Evolutionary conservation across 2,888 invertebrate species (phyloP).

Genomic region (Flexamia atlantica): DNA sequence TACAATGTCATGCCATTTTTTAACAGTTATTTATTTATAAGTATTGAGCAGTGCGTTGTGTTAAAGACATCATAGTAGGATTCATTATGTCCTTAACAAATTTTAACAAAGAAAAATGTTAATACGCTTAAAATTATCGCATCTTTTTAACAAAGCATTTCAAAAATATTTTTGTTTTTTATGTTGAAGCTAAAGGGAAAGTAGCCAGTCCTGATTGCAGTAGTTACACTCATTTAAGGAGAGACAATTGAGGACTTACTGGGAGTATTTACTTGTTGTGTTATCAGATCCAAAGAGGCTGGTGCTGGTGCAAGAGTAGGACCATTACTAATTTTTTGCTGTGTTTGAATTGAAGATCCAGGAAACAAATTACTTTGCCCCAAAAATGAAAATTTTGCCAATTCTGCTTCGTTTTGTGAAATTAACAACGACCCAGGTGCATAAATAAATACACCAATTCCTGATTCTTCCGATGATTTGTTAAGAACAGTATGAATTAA

Average conservation of each 20-base stretch:
- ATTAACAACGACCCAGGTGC: slow-evolving; percentile 2
- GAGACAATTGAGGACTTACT: not conserved
- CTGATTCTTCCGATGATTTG: not conserved
- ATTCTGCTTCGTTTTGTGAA: not conserved
- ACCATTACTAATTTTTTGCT: not conserved
- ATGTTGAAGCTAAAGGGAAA: no score
- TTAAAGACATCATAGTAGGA: no score
- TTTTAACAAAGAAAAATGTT: no score
- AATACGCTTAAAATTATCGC: no score
- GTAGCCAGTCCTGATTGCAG: no score
- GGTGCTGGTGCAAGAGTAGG: not conserved
- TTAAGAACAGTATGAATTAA: not conserved
- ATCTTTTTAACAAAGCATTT: no score
- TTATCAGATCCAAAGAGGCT: not conserved
- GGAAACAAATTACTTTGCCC: not conserved
- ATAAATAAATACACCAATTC: not conserved
- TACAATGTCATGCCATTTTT: no score
- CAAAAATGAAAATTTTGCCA: not conserved
- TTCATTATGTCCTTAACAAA: no score
- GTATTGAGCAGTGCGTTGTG: no score
- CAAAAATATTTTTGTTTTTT: no score
- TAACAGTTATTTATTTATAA: no score
- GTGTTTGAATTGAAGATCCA: not conserved
- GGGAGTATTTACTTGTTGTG: not conserved
- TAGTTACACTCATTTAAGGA: no score